These are phyloP conservation scores for Hirtodrosophila confusa DNA, from an alignment of 2,888 invertebrate species.

Conservation along the genomic window DNA sequence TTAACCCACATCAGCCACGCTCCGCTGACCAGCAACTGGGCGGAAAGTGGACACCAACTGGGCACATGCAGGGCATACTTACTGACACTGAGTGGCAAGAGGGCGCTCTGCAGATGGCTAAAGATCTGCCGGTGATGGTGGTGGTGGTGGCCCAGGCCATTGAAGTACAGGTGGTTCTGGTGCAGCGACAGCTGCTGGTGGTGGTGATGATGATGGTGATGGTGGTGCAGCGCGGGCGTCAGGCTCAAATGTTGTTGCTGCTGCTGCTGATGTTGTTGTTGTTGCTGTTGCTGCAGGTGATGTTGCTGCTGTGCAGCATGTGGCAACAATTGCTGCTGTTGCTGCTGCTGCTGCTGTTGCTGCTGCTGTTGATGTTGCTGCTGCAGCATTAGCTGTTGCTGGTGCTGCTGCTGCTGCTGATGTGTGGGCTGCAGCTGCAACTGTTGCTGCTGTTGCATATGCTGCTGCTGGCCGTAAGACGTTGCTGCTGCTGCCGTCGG, in stretches of 20 bases:
- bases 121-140: constrained; percentile 83
- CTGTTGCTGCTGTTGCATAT: constrained; percentile 48
- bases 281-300: constrained; percentile 53
- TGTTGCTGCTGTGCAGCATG: constrained; percentile 49
- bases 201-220: constrained; percentile 72
- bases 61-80: constrained; percentile 75
- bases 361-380: constrained; percentile 58
- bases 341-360: constrained; percentile 57
- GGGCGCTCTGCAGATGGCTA: constrained; percentile 83
- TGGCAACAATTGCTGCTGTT: constrained; percentile 56
- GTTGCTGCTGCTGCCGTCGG: constrained; percentile 42
- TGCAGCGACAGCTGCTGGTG: constrained; percentile 75
- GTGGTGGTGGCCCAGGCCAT: constrained; percentile 82
- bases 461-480: constrained; percentile 42
- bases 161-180: constrained; percentile 79
- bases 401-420: constrained; percentile 51
- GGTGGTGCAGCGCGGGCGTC: constrained; percentile 41
- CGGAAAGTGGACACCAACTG: too few species aligned
- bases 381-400: constrained; percentile 43
- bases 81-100: constrained; percentile 84
- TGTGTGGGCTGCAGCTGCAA: constrained; percentile 41
- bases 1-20: too few species aligned
- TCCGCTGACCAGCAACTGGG: too few species aligned
- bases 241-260: constrained; percentile 38
- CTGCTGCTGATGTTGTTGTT: constrained; percentile 41